Base-by-base conservation (phyloP, 2,888 invertebrate genomes). In the Ectemnius lituratus region DNA sequence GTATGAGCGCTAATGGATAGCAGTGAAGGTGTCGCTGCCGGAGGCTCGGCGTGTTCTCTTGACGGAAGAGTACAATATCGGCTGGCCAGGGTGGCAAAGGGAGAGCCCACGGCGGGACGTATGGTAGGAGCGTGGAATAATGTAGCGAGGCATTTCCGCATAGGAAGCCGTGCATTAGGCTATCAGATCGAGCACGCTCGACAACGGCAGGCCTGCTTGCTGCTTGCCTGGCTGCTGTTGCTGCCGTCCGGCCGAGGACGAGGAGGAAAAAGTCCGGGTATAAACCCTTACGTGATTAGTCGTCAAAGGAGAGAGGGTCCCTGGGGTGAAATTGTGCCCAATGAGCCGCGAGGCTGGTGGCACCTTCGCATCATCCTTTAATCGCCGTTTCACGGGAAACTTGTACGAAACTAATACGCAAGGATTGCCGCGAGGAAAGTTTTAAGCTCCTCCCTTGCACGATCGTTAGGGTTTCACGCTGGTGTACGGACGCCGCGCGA, bases 91-190 rank as follows among this genome's bases (percentile, higher is more conserved):
- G 46, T 67, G 63, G 46, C 64, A 70, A 69, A 75, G 77, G 74
- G 73, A 67, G 73, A 58, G 70, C 76, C 70, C 79, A 77, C 73
- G 83, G 70, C 49, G 60, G 71, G 79, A 80, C 78, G 77, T 23
- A 23, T 82, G 70, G 82, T 80, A 80, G 81, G 78, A 85, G 85
- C 86, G 88, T 86, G 86, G 88, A 88, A 89, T 89, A 89, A 89
- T 88, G 89, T 87, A 86, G 84, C 81, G 86, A 84, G 87, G 87
- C 85, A 90, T 90, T 90, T 90, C 90, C 90, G 90, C 84, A 90
- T 89, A 89, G 90, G 90, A 90, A 90, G 88, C 87, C 90, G 89
- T 89, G 90, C 89, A 90, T 90, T 90, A 90, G 88, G 87, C 88
- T 90, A 90, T 90, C 90, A 89, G 90, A 90, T 90, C 88, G 85